These are phyloP conservation scores for Tenthredo livida DNA, from an alignment of 2,888 invertebrate species.

Conservation along the genomic window DNA sequence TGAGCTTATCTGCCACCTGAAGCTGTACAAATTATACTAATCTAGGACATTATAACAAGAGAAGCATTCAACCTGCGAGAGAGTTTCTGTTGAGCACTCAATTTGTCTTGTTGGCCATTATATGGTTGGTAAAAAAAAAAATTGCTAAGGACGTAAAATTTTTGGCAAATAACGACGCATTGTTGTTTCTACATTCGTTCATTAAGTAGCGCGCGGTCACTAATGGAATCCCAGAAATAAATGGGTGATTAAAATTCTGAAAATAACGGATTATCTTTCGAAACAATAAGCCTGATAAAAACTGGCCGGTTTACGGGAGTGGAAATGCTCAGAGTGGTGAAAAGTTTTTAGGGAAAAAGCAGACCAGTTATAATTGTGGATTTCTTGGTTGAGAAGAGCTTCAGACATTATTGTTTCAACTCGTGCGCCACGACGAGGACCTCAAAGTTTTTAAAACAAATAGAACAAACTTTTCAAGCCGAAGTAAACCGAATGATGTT, in stretches of 20 bases:
- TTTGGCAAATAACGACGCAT: neutral
- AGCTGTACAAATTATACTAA: conserved; percentile 26
- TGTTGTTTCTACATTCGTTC: neutral
- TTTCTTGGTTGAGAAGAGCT: neutral
- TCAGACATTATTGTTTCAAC: neutral
- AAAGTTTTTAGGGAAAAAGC: neutral
- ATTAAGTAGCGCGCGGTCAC: conserved; percentile 3
- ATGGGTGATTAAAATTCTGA: neutral
- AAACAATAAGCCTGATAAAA: neutral
- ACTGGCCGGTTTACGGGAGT: neutral
- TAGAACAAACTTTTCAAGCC: neutral
- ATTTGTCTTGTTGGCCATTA: neutral
- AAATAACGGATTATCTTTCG: neutral
- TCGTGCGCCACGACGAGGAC: neutral
- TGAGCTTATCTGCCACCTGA: conserved; percentile 29
- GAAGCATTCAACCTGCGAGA: neutral
- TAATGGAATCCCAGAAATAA: conserved; percentile 13
- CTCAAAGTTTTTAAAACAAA: conserved; percentile 10
- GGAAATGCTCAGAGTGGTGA: neutral
- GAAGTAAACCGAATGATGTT: neutral
- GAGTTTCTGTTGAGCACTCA: conserved; percentile 25
- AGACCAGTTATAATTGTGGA: neutral
- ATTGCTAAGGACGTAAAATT: conserved; percentile 15
- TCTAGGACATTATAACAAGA: conserved; percentile 17
- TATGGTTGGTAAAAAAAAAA: neutral